Evolutionary conservation across 2,113 vertebrate genomes (phyloP), one percentile per base, ranked within the genome.

Genomic region (Typhlomys cinereus): DNA sequence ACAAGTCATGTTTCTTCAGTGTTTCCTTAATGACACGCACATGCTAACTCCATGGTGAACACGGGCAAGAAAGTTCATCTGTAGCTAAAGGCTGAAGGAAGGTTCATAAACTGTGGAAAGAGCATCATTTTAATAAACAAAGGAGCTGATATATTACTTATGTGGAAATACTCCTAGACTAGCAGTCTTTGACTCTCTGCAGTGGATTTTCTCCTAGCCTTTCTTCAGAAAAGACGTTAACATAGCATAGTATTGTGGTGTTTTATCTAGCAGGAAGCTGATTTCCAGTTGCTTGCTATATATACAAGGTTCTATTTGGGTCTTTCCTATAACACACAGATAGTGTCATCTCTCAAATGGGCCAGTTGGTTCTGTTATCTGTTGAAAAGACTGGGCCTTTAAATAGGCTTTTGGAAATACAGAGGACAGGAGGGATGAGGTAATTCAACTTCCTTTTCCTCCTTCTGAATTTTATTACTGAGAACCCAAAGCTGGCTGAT

Each of bases 381-480:
- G 17, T 89, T 96, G 69, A 91, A 97, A 82, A 89, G 92, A 67
- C 92, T 31, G 95, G 78, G 27, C 85, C 83, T 96, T 92, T 83
- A 82, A 69, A 86, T 82, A 79, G 29, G 76, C 85, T 96, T 57
- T 81, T 88, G 85, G 80, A 90, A 95, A 95, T 96, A 92, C 83
- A 74, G 7, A 94, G 59, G 67, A 75, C 41, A 15, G 27, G 18
- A 90, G 21, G 87, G 54, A 75, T 31, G 20, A 27, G 25, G 59
- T 80, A 50, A 86, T 86, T 88, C 13, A 75, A 62, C n/a, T 82
- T 89, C 41, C 52, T 69, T 76, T 82, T 70, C 48, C 46, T 66
- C 61, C 36, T 91, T 87, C 41, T 85, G 73, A 93, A 89, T 48
- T 97, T 96, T 92, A 71, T 95, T 97, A 96, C 95, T 96, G 94